Conservation (phyloP, 37 sponge, comb jelly and placozoan genomes). For the Tethya wilhelma region DNA sequence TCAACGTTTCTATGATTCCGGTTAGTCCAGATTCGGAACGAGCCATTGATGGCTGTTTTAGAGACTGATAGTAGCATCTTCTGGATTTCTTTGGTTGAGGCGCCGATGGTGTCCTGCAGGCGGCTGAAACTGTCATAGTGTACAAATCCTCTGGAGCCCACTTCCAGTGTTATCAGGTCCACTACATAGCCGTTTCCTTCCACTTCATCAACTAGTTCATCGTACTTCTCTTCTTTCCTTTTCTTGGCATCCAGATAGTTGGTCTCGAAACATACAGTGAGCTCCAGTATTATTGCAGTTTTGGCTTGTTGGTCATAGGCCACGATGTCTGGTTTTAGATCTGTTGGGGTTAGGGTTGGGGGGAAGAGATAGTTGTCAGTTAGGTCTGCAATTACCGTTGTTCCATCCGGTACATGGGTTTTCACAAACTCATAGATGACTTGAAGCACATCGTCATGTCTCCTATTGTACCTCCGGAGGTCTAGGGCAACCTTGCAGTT, state of each 20-base stretch:
- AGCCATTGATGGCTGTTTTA: no score
- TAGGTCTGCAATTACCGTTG: conserved; percentile 18
- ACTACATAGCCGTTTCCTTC: background rate
- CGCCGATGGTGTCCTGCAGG: no score
- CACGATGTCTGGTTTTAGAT: conserved; percentile 21
- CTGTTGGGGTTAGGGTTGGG: conserved; percentile 11
- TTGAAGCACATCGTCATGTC: conserved; percentile 24
- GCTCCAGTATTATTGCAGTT: background rate
- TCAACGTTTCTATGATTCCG: no score
- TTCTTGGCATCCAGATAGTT: background rate
- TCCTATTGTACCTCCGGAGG: conserved; percentile 20
- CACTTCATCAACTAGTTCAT: background rate
- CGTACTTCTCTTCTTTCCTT: background rate
- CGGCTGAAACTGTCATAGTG: no score
- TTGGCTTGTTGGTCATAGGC: background rate
- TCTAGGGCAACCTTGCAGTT: conserved; percentile 19
- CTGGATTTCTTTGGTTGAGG: no score
- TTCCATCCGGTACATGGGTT: background rate
- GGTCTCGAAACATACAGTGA: conserved; percentile 19
- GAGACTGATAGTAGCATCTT: no score
- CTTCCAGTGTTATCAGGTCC: background rate
- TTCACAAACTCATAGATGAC: background rate
- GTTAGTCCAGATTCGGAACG: no score
- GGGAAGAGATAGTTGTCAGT: conserved; percentile 18
- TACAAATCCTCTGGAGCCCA: conserved; percentile 14